phyloP scores from a whole-genome alignment of 2,113 vertebrate species.

The Arizona elegans region DNA sequence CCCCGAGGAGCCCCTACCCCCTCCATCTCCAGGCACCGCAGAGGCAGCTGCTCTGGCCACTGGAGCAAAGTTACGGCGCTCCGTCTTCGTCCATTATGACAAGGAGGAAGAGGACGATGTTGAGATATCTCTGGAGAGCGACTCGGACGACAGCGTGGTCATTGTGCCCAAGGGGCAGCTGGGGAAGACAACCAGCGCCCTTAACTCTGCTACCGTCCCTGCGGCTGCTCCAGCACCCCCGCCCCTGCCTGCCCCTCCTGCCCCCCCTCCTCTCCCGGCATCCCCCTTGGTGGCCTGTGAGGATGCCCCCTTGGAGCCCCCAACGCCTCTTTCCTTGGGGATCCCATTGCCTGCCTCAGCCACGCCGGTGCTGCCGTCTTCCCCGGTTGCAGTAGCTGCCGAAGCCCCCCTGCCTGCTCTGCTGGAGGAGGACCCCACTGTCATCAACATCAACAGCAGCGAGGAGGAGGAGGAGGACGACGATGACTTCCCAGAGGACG shows the following conservation, averaged over 20 bases:
- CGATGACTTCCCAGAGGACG: conserved; percentile 40
- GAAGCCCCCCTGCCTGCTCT: conserved; percentile 38
- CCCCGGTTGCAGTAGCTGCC: conserved; percentile 22
- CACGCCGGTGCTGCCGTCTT: neutral
- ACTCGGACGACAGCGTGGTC: conserved; percentile 88
- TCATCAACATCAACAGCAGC: conserved; percentile 89
- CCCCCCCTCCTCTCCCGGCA: conserved; percentile 31
- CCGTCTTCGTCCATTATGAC: conserved; percentile 85
- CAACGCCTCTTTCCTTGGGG: neutral
- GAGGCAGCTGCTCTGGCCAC: conserved; percentile 62
- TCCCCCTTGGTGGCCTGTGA: neutral
- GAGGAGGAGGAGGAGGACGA: conserved; percentile 78
- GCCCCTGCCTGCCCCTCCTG: neutral
- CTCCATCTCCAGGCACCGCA: conserved; percentile 64
- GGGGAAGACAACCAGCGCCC: neutral
- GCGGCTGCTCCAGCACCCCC: neutral
- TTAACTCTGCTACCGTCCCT: neutral
- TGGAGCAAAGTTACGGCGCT: conserved; percentile 71
- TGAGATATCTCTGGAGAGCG: conserved; percentile 87
- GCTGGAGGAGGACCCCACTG: conserved; percentile 72
- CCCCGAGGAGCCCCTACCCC: conserved; percentile 60
- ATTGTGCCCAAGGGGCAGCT: conserved; percentile 84
- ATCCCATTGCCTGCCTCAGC: neutral
- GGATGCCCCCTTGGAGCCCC: neutral
- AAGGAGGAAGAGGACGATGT: conserved; percentile 85